A percentile compares a stretch with the other conserved stretches of the same genome.
Evolutionary conservation across 2,797 vertebrate species (phyloP).

Genomic region (Periophthalmus magnuspinnatus): DNA sequence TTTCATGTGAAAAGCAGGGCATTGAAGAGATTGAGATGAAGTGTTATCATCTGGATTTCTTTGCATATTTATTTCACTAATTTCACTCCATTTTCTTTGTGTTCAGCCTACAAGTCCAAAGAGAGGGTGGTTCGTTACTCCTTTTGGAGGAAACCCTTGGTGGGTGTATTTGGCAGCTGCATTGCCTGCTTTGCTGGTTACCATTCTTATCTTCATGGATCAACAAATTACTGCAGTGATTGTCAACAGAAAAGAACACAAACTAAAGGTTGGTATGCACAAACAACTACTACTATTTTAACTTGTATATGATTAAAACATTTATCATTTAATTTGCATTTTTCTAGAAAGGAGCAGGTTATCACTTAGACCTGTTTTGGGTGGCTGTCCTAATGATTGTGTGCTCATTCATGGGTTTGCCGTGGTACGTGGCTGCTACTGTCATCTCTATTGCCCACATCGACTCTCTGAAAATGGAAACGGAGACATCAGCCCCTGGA

Average conservation of each 20-base stretch:
- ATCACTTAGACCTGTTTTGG: constrained; percentile 96
- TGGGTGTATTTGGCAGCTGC: constrained; percentile 94
- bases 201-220: constrained; percentile 98
- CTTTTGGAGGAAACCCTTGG: constrained; percentile 95
- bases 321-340: neutral
- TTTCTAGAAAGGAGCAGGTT: constrained; percentile 95
- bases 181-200: constrained; percentile 93
- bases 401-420: constrained; percentile 96
- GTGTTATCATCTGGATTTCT: neutral
- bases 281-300: neutral
- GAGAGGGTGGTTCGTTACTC: constrained; percentile 91
- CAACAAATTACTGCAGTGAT: constrained; percentile 99
- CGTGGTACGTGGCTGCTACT: constrained; percentile 97
- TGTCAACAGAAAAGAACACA: constrained; percentile 97
- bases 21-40: neutral
- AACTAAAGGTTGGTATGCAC: constrained; percentile 85
- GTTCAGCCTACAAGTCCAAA: constrained; percentile 87
- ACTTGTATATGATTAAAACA: neutral
- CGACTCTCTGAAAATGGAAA: constrained; percentile 98
- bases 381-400: constrained; percentile 91
- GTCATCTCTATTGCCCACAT: constrained; percentile 99
- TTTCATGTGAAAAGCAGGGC: constrained; percentile 31
- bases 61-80: neutral
- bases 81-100: neutral
- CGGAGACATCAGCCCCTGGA: constrained; percentile 93